phyloP scores from a whole-genome alignment of 2,888 invertebrate species.

The Synanthedon andrenaeformis region DNA sequence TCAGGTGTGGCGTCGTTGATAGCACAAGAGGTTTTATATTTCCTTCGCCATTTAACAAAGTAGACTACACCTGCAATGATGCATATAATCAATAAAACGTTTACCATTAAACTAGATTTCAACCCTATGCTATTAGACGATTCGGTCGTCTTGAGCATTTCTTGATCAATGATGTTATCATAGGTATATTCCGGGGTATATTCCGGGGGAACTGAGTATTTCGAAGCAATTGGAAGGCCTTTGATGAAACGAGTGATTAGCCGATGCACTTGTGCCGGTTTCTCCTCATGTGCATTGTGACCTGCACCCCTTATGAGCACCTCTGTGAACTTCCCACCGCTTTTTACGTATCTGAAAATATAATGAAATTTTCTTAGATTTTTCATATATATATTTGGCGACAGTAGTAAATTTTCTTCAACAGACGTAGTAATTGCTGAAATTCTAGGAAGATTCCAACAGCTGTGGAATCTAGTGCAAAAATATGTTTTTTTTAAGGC shows the following conservation, averaged over 20 bases:
- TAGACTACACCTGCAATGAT: slow-evolving; percentile 23
- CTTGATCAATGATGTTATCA: background rate
- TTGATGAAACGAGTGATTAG: slow-evolving; percentile 35
- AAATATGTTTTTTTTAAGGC: too few relatives aligned
- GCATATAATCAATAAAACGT: slow-evolving; percentile 27
- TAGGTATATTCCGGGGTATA: slow-evolving; percentile 2
- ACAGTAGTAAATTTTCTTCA: too few relatives aligned
- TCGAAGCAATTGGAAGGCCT: slow-evolving; percentile 16
- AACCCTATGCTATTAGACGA: slow-evolving; percentile 17
- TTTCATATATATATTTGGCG: too few relatives aligned
- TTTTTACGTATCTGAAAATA: slow-evolving; percentile 60
- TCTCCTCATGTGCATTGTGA: slow-evolving; percentile 74
- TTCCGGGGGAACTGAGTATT: background rate
- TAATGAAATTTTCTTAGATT: too few relatives aligned
- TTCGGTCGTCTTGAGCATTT: background rate
- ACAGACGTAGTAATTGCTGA: too few relatives aligned
- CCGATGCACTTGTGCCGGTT: slow-evolving; percentile 56
- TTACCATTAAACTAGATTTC: slow-evolving; percentile 34
- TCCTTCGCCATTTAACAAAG: slow-evolving; percentile 27
- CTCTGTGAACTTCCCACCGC: slow-evolving; percentile 65
- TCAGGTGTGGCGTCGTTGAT: slow-evolving; percentile 21
- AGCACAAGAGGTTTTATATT: slow-evolving; percentile 25
- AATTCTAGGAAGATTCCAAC: too few relatives aligned
- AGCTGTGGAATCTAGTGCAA: too few relatives aligned
- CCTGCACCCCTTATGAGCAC: slow-evolving; percentile 73